phyloP scores from a whole-genome alignment of 2,888 invertebrate genomes.

The Alentia gelatinosa region DNA sequence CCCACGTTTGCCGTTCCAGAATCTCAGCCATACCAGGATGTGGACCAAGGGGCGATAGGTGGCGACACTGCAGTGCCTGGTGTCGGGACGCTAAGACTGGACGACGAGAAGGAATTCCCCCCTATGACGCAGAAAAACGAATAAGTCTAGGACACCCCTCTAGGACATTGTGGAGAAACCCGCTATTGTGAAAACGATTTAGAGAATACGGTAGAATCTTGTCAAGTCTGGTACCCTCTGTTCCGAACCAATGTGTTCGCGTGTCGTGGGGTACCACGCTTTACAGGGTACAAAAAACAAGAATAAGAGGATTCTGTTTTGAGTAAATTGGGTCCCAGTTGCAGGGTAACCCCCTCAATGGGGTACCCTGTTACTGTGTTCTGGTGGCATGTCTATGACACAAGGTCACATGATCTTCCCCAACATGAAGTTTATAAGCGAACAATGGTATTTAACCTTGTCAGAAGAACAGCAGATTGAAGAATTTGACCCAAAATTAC shows the following conservation, averaged over 20 bases:
- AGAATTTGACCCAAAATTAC: no score
- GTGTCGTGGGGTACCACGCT: background rate
- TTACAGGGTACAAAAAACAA: background rate
- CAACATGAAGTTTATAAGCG: no score
- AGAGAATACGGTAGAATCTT: background rate
- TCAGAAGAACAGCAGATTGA: no score
- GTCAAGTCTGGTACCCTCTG: background rate
- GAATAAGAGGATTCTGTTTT: background rate
- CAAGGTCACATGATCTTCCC: no score
- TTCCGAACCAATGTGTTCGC: background rate
- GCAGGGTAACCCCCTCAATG: no score
- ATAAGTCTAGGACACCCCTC: conserved; percentile 63
- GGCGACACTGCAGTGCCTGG: conserved; percentile 66
- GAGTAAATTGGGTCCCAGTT: no score
- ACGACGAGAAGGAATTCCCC: conserved; percentile 91
- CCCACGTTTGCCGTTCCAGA: conserved; percentile 67
- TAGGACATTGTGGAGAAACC: background rate
- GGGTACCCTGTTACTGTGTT: no score
- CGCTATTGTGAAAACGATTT: background rate
- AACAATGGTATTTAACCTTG: no score
- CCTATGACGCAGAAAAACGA: conserved; percentile 85
- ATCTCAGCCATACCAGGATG: conserved; percentile 77
- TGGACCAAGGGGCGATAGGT: conserved; percentile 74
- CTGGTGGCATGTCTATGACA: no score
- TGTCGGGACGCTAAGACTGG: conserved; percentile 83